A percentile compares a stretch with the other conserved stretches of the same genome.
These are phyloP conservation scores for Drosophila sturtevanti DNA, from an alignment of 1,140 invertebrate genomes.

Conservation along the genomic window DNA sequence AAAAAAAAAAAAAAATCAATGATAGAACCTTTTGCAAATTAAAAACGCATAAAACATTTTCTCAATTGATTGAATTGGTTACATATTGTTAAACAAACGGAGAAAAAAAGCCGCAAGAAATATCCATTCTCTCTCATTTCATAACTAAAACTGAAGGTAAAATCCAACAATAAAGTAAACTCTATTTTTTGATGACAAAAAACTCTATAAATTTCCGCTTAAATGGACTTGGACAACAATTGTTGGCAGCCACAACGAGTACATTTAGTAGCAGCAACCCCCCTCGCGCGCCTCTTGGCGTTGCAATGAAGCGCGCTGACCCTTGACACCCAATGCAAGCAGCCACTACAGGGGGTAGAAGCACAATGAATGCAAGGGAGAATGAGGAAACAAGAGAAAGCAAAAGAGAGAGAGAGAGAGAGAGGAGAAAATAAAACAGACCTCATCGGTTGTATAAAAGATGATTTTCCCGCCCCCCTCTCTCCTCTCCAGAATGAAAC, in stretches of 20 bases:
- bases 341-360: conserved; percentile 7
- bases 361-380: too few species aligned
- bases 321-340: conserved; percentile 47
- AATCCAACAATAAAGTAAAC: conserved; percentile 2
- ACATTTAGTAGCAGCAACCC: conserved; percentile 10
- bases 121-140: background rate
- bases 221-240: conserved; percentile 14
- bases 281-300: background rate
- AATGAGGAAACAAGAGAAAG: background rate
- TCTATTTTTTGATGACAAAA: background rate
- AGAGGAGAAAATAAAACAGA: background rate
- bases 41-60: background rate
- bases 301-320: conserved; percentile 45
- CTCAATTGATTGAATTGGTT: background rate
- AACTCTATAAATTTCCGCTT: conserved; percentile 6
- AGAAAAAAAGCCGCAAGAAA: background rate
- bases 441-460: background rate
- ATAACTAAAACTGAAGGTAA: background rate
- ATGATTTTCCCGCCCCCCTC: background rate
- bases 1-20: background rate
- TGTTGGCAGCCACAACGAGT: background rate
- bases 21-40: background rate
- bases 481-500: background rate
- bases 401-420: background rate
- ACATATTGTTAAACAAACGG: background rate